Evolutionary conservation across 2,888 invertebrate species (phyloP).

Genomic region (Troilus luridus): DNA sequence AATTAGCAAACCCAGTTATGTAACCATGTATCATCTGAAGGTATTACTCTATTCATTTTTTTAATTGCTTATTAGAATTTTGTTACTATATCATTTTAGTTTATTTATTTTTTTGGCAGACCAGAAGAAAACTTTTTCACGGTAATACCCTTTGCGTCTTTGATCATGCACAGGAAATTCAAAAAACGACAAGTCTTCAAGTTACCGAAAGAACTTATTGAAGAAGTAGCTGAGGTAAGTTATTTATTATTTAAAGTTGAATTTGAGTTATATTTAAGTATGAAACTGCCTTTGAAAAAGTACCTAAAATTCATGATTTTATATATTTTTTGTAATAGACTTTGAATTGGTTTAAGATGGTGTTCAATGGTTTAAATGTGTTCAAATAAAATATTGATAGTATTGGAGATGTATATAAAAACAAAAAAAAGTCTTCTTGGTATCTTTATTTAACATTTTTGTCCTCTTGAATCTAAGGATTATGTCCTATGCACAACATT

Average conservation of each 20-base stretch:
- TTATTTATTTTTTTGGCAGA: background rate
- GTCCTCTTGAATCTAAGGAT: too few relatives aligned
- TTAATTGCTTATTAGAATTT: too few relatives aligned
- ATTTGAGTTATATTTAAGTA: background rate
- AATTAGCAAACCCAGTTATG: too few relatives aligned
- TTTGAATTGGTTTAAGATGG: background rate
- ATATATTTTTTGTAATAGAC: background rate
- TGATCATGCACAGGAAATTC: conserved; percentile 48
- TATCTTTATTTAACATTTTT: too few relatives aligned
- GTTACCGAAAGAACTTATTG: conserved; percentile 32
- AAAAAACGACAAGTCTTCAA: conserved; percentile 44
- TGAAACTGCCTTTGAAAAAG: background rate
- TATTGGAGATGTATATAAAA: too few relatives aligned
- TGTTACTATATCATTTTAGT: too few relatives aligned
- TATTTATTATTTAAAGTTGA: background rate
- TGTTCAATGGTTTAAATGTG: too few relatives aligned
- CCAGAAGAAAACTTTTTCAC: conserved; percentile 35
- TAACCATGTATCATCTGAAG: too few relatives aligned
- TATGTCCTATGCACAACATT: too few relatives aligned
- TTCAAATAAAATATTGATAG: too few relatives aligned
- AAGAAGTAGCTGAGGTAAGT: conserved; percentile 12
- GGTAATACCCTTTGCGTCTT: conserved; percentile 40
- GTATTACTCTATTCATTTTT: too few relatives aligned
- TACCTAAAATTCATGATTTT: background rate
- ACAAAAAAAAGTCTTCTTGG: too few relatives aligned